Base-by-base conservation (phyloP, 2,113 vertebrate species). In the Thalassarche chlororhynchos region DNA sequence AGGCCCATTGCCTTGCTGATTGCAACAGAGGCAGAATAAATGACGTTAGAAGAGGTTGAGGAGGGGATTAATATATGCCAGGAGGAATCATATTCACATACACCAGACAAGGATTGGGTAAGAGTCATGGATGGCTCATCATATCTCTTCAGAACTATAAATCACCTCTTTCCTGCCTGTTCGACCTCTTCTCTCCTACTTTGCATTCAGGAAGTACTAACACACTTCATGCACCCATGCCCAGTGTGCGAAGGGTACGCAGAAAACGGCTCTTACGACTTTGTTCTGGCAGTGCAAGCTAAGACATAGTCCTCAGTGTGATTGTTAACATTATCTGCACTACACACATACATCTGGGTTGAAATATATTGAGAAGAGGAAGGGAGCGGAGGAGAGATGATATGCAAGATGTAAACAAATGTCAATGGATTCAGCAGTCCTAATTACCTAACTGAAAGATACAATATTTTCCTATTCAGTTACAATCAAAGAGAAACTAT, bases 291-390 rank as follows among this genome's bases (percentile, higher is more conserved):
- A 52, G 20, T 16, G 34, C 40, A 20, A 60, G 32, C 54, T 17
- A 38, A 65, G 40, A 10, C 34, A 29, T 10, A 23, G 87, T 18
- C 47, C 71, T 29, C 10, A 9, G 57, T 1, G 87, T 6, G 36
- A n/a, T 0, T 9, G 55, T 10, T 12, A 64, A 18, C 46, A 2
- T 21, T 18, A 8, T 2, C 55, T 40, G 34, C 21, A 8, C 23
- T 9, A 11, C 24, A 21, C 31, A 6, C 0, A 0, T 2, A 29
- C 28, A 21, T 29, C 44, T 15, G 44, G 36, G 38, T 18, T 51
- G 52, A 19, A 49, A 21, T 0, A 8, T 1, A 28, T 1, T 18
- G 61, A 42, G 68, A 47, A 68, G 47, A 70, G 23, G 29, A 64
- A 55, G 28, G 31, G 31, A 66, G 36, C 3, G 4, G 47, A 44